Conservation (phyloP, 2,888 invertebrate genomes). For the Micoletzkya japonica region DNA sequence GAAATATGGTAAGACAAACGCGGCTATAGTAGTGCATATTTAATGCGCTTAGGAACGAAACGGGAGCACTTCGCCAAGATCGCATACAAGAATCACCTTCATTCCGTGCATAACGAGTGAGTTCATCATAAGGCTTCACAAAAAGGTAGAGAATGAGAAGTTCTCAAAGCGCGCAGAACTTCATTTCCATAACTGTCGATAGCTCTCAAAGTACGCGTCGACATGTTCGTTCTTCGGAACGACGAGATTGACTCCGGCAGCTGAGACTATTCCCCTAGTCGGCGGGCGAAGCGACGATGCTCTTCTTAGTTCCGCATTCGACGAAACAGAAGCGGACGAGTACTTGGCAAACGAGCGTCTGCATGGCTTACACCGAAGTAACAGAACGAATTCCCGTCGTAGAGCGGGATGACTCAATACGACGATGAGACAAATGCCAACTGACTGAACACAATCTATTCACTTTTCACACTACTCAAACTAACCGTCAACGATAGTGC, state of each 20-base stretch:
- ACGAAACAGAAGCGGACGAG: too few species aligned
- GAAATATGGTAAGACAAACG: conserved; percentile 75
- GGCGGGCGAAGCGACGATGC: too few species aligned
- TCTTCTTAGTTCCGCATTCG: too few species aligned
- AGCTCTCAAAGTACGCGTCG: background rate
- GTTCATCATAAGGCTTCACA: conserved; percentile 59
- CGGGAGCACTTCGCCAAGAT: conserved; percentile 94
- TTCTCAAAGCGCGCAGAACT: background rate
- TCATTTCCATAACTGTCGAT: background rate
- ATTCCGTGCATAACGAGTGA: conserved; percentile 91
- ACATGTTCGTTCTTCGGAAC: conserved; percentile 20
- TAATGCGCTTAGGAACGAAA: conserved; percentile 73
- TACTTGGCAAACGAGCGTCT: too few species aligned
- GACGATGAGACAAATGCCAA: too few species aligned
- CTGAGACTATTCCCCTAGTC: too few species aligned
- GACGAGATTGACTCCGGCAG: background rate
- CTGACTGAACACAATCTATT: too few species aligned
- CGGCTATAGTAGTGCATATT: background rate
- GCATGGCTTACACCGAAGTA: too few species aligned
- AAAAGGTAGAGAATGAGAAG: background rate
- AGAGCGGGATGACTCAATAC: too few species aligned
- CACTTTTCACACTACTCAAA: too few species aligned
- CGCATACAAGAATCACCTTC: conserved; percentile 94
- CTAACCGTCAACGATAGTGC: too few species aligned
- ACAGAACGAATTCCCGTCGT: too few species aligned